Percentiles rank a stretch among this genome's conserved stretches.
Conservation (phyloP, 2,888 invertebrate species). For the Microctonus aethiopoides region DNA sequence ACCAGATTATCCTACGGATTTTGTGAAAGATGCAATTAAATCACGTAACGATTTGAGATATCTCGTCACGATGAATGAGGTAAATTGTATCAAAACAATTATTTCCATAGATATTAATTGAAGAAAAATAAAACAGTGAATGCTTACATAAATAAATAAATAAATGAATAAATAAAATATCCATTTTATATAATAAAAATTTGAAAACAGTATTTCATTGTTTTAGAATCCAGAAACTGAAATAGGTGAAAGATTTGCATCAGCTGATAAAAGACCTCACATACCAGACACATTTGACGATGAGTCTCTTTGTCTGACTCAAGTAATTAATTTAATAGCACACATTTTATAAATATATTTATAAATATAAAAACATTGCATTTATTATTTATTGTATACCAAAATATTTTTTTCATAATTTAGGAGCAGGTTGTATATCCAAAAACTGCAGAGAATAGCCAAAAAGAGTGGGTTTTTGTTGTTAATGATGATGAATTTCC, state of each 20-base stretch:
- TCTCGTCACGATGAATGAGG: slow-evolving; percentile 47
- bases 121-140: background rate
- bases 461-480: slow-evolving; percentile 77
- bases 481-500: slow-evolving; percentile 75
- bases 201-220: background rate
- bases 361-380: background rate
- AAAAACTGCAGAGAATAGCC: slow-evolving; percentile 71
- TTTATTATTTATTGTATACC: background rate
- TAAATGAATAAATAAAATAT: no score
- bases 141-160: no score
- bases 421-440: slow-evolving; percentile 72
- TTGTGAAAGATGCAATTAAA: slow-evolving; percentile 46
- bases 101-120: background rate
- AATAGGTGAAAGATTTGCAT: slow-evolving; percentile 42
- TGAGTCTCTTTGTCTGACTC: slow-evolving; percentile 43
- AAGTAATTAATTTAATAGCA: slow-evolving; percentile 37
- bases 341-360: background rate
- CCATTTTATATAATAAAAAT: background rate
- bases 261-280: background rate
- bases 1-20: slow-evolving; percentile 49
- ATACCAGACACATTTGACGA: slow-evolving; percentile 34
- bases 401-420: slow-evolving; percentile 22
- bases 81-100: slow-evolving; percentile 31
- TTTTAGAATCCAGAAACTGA: slow-evolving; percentile 36
- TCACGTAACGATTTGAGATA: slow-evolving; percentile 49